Evolutionary conservation across 2,113 vertebrate genomes (phyloP).

Genomic region (Oriolus oriolus): DNA sequence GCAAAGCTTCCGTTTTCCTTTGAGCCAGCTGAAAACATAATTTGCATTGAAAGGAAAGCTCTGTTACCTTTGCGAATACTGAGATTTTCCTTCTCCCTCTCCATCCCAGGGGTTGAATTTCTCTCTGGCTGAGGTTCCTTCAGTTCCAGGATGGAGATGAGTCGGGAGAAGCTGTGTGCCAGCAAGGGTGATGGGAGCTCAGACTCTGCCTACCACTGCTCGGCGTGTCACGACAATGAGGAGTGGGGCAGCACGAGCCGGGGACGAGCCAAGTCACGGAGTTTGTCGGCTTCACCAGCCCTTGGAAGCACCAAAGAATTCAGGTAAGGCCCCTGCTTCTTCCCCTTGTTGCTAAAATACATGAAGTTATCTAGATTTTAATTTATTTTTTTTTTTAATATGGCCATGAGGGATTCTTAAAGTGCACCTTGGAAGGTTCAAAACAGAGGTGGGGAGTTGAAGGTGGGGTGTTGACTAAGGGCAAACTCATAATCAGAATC

Average conservation of each 20-base stretch:
- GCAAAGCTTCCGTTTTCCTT: background rate
- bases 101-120: background rate
- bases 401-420: background rate
- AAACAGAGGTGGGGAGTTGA: background rate
- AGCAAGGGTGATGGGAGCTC: slow-evolving; percentile 60
- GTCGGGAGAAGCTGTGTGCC: slow-evolving; percentile 43
- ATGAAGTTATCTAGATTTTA: background rate
- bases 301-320: slow-evolving; percentile 80
- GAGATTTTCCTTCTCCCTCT: background rate
- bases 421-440: accelerated
- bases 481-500: background rate
- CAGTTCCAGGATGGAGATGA: slow-evolving; percentile 56
- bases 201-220: slow-evolving; percentile 76
- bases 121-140: background rate
- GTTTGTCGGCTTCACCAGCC: slow-evolving; percentile 85
- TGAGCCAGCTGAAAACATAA: background rate
- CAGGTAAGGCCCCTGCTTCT: slow-evolving; percentile 70
- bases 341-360: background rate
- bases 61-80: background rate
- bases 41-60: background rate
- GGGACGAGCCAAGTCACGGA: slow-evolving; percentile 82
- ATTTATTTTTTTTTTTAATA: background rate
- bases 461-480: background rate
- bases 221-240: slow-evolving; percentile 76
- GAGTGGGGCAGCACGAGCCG: slow-evolving; percentile 61